Percentiles rank a stretch among this genome's conserved stretches.
phyloP scores from a whole-genome alignment of 2,797 vertebrate species.

The Cryptoprocta ferox region DNA sequence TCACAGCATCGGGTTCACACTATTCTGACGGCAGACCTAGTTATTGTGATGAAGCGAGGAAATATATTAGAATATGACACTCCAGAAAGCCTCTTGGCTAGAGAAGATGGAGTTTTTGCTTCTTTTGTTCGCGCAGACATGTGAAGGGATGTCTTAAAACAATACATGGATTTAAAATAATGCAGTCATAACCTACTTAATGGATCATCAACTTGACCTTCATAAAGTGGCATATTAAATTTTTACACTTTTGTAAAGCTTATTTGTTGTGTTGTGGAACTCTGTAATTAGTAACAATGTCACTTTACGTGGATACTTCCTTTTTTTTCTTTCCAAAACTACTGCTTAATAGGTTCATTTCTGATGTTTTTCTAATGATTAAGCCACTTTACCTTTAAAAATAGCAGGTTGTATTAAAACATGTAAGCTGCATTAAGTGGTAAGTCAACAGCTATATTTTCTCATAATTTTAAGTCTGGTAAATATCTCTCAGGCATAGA shows the following conservation, averaged over 20 bases:
- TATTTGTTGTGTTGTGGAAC: slow-evolving; percentile 61
- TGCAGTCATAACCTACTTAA: slow-evolving; percentile 59
- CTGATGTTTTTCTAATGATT: slow-evolving; percentile 22
- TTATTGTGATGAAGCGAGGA: slow-evolving; percentile 98
- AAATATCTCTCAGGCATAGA: slow-evolving; percentile 19
- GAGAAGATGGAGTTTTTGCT: slow-evolving; percentile 95
- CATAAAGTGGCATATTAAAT: slow-evolving; percentile 42
- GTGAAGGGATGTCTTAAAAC: slow-evolving; percentile 83
- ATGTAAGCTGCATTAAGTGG: neutral
- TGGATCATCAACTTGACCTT: slow-evolving; percentile 35
- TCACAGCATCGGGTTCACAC: slow-evolving; percentile 97
- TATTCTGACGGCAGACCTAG: slow-evolving; percentile 96
- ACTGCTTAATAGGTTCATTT: slow-evolving; percentile 27
- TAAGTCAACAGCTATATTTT: neutral
- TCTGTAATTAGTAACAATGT: slow-evolving; percentile 74
- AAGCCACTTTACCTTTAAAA: slow-evolving; percentile 65
- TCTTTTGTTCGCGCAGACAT: slow-evolving; percentile 98
- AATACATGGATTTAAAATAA: slow-evolving; percentile 49
- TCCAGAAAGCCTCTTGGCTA: slow-evolving; percentile 94
- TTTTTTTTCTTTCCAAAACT: slow-evolving; percentile 54
- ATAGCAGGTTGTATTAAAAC: slow-evolving; percentile 56
- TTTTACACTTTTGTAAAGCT: slow-evolving; percentile 70
- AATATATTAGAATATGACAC: slow-evolving; percentile 96
- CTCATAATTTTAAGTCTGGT: neutral
- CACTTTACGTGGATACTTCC: slow-evolving; percentile 49